These are phyloP conservation scores for Pammene fasciana DNA, from an alignment of 2,888 invertebrate genomes.

Conservation along the genomic window DNA sequence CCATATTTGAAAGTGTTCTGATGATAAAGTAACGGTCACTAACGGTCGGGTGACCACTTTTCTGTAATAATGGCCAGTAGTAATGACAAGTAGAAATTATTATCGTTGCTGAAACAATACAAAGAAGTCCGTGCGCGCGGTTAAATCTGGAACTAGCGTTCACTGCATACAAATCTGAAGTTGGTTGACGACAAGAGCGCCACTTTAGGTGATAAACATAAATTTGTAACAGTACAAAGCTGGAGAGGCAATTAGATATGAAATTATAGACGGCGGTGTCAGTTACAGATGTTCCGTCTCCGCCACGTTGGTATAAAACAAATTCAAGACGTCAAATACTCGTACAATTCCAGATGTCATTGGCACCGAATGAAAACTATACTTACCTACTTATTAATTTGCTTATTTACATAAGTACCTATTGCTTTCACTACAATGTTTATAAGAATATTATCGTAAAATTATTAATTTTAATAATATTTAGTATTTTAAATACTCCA, in stretches of 20 bases:
- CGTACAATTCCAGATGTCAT: not conserved
- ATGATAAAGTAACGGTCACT: slow-evolving; percentile 55
- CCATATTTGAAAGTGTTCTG: slow-evolving; percentile 58
- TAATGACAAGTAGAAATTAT: slow-evolving; percentile 56
- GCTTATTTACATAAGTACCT: no score
- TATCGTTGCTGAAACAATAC: slow-evolving; percentile 32
- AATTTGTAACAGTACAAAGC: slow-evolving; percentile 26
- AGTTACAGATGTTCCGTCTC: slow-evolving; percentile 42
- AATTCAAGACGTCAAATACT: not conserved
- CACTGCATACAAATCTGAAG: not conserved
- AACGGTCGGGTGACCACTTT: slow-evolving; percentile 54
- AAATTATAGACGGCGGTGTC: slow-evolving; percentile 50
- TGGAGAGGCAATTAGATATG: slow-evolving; percentile 45
- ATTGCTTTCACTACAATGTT: no score
- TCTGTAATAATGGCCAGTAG: slow-evolving; percentile 48
- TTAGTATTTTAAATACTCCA: no score
- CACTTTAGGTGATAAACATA: slow-evolving; percentile 5
- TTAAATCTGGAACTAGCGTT: slow-evolving; percentile 12
- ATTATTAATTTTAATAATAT: no score
- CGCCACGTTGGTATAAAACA: slow-evolving; percentile 10
- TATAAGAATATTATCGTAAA: no score
- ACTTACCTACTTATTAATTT: no score
- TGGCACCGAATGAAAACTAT: no score
- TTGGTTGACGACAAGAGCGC: not conserved
- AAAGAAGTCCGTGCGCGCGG: slow-evolving; percentile 23